Conservation (phyloP, 2,113 vertebrate genomes). For the Zapus hudsonius region DNA sequence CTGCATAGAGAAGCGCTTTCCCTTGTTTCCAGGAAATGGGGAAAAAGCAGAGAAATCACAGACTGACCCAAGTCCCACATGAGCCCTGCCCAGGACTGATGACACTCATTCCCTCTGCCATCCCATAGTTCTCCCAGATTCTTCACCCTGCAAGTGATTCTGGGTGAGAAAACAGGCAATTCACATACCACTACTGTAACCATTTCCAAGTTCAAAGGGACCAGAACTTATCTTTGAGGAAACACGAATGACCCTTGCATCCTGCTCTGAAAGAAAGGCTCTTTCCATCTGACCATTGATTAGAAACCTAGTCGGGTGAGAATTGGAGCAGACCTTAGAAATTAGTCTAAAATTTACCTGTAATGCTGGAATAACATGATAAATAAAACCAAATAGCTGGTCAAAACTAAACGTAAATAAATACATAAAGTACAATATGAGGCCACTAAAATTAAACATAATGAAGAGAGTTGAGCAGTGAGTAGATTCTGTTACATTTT, state of each 20-base stretch:
- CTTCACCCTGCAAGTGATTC: neutral
- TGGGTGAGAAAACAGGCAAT: neutral
- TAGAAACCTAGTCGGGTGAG: neutral
- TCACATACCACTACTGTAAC: neutral
- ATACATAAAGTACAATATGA: too few relatives aligned
- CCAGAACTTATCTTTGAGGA: neutral
- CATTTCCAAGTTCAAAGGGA: neutral
- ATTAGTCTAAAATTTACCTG: neutral
- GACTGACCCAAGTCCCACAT: neutral
- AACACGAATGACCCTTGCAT: neutral
- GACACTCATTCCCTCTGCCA: neutral
- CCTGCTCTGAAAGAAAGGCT: neutral
- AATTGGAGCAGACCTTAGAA: neutral
- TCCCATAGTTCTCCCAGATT: neutral
- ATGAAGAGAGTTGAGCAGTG: too few relatives aligned
- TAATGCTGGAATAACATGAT: neutral
- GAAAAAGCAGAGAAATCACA: neutral
- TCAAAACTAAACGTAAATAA: too few relatives aligned
- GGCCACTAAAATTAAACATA: too few relatives aligned
- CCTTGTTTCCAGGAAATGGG: neutral
- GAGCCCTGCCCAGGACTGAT: neutral
- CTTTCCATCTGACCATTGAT: neutral
- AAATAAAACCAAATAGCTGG: too few relatives aligned
- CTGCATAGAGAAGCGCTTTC: neutral
- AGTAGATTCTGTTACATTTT: too few relatives aligned